Conservation (phyloP, 2,113 vertebrate genomes). For the Pseudonaja textilis region DNA sequence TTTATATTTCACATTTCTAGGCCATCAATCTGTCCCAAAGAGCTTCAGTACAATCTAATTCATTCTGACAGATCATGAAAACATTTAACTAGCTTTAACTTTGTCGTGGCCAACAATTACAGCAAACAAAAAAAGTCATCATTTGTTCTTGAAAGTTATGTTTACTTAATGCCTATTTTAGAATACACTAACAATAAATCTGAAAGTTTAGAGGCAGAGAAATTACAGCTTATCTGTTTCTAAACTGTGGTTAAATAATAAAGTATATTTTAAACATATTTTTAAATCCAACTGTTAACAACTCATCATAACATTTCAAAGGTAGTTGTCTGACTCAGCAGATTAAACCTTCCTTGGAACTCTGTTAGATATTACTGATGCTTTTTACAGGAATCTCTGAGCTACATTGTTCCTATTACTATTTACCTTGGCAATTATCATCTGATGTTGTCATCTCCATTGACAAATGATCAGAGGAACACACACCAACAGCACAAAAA, state of each 20-base stretch:
- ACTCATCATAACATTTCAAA: slow-evolving; percentile 47
- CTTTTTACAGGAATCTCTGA: slow-evolving; percentile 34
- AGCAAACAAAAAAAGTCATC: not conserved
- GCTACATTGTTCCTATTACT: slow-evolving; percentile 29
- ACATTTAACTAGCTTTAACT: slow-evolving; percentile 48
- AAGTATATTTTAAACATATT: slow-evolving; percentile 42
- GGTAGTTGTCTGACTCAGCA: slow-evolving; percentile 16
- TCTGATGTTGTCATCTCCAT: not conserved
- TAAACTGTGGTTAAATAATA: not conserved
- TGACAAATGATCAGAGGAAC: slow-evolving; percentile 32
- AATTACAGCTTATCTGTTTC: not conserved
- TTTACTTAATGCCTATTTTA: not conserved
- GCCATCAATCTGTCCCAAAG: not conserved
- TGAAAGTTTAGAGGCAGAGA: not conserved
- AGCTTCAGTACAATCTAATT: slow-evolving; percentile 6
- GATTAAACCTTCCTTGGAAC: not conserved
- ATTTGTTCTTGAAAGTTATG: not conserved
- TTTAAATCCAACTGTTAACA: slow-evolving; percentile 38
- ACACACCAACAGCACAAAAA: slow-evolving; percentile 22
- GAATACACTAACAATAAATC: not conserved
- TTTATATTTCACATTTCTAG: not conserved
- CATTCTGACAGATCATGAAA: slow-evolving; percentile 51
- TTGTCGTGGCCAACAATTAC: slow-evolving; percentile 47
- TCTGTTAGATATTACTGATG: slow-evolving; percentile 13
- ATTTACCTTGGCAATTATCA: slow-evolving; percentile 29